Base-by-base conservation (phyloP, 2,888 invertebrate species). In the Phoronis australis region DNA sequence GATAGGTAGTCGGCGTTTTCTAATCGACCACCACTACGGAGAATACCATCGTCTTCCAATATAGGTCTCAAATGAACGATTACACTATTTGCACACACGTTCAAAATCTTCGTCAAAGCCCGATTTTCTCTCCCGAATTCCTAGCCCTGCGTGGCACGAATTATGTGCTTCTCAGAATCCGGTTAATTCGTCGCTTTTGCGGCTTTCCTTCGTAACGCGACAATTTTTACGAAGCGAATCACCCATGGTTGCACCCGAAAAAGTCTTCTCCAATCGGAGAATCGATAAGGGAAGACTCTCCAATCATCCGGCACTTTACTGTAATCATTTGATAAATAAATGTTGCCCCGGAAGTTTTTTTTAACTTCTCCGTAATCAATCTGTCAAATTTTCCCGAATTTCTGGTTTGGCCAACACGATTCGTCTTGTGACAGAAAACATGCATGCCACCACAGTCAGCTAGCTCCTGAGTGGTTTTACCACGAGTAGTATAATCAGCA, bases 191-290 rank as follows among this genome's bases (percentile, higher is more conserved):
- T 35, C n/a, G 15, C n/a, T 37, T 25, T 12, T 20, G 40, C 51
- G 26, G 21, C 37, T 24, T 3, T 27, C 9, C 39, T 21, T 5
- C 21, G 31, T 3, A n/a, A 46, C 2, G 26, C 43, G 37, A 42
- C 49, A 52, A 23, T 52, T 52, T 9, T 37, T 4, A 49, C n/a
- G n/a, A n/a, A n/a, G n/a, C n/a, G n/a, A n/a, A n/a, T n/a, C n/a
- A n/a, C n/a, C n/a, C n/a, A n/a, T 37, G 23, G 50, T 50, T n/a
- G 45, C 24, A 20, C n/a, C n/a, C n/a, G n/a, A n/a, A n/a, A n/a
- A n/a, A n/a, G n/a, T n/a, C n/a, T n/a, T n/a, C 24, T 47, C 52
- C 50, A 52, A 22, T 26, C 42, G 1, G 52, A 52, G 23, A 23
- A 52, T 12, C 38, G 23, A 9, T 2, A 23, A 12, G 52, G 50